Percentiles rank a stretch among this genome's conserved stretches.
These are phyloP conservation scores for Trinectes maculatus DNA, from an alignment of 2,113 vertebrate genomes.

Conservation along the genomic window DNA sequence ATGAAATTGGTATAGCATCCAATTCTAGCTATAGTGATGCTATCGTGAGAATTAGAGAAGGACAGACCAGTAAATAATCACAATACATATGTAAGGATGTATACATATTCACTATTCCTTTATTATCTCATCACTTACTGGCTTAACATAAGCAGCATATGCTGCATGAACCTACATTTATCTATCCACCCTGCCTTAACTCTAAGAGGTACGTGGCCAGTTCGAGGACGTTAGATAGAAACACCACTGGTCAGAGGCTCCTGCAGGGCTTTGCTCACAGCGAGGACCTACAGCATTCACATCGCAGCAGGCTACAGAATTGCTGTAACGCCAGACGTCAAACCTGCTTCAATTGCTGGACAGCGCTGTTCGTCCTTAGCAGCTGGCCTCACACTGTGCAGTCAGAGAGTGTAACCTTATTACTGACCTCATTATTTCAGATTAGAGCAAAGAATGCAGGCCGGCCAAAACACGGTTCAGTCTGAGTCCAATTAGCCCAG, in stretches of 20 bases:
- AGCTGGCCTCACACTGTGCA: slow-evolving; percentile 49
- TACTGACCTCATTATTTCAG: slow-evolving; percentile 74
- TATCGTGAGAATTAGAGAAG: background rate
- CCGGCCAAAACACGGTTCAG: slow-evolving; percentile 17
- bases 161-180: slow-evolving; percentile 1
- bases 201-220: background rate
- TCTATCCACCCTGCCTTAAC: background rate
- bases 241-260: slow-evolving; percentile 16
- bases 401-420: slow-evolving; percentile 59
- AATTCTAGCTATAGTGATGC: background rate
- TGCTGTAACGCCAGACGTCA: slow-evolving; percentile 50
- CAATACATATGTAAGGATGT: background rate
- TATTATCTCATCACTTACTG: too few species aligned
- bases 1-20: slow-evolving; percentile 22
- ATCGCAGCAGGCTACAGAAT: slow-evolving; percentile 43
- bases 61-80: too few species aligned
- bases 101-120: background rate
- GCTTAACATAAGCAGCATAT: slow-evolving; percentile 1
- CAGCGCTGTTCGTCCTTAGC: slow-evolving; percentile 27
- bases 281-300: slow-evolving; percentile 37
- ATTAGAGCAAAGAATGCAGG: slow-evolving; percentile 54
- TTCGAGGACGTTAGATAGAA: slow-evolving; percentile 21
- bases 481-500: slow-evolving; percentile 45
- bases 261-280: slow-evolving; percentile 47
- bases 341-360: slow-evolving; percentile 24